A percentile compares a stretch with the other conserved stretches of the same genome.
phyloP scores from a whole-genome alignment of 2,888 invertebrate genomes.

The Platycnemis pennipes region DNA sequence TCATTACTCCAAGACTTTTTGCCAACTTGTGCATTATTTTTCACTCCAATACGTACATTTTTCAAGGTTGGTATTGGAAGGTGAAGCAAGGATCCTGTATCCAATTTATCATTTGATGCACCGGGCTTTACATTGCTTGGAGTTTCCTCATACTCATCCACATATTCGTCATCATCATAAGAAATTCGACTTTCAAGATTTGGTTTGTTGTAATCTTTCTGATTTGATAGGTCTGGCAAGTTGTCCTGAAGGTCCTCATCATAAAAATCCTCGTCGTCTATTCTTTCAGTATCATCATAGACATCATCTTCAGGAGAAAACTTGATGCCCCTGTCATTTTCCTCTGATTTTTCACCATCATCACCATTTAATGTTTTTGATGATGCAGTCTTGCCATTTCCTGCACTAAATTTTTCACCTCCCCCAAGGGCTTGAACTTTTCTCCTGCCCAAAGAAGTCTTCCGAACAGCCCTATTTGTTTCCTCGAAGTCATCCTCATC shows the following conservation, averaged over 20 bases:
- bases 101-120: not conserved
- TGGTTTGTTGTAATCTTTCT: conserved; percentile 10
- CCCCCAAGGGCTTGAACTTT: not conserved
- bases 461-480: conserved; percentile 53
- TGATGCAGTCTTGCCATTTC: not conserved
- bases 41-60: not conserved
- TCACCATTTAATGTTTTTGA: not conserved
- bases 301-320: conserved; percentile 5
- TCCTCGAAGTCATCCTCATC: conserved; percentile 62
- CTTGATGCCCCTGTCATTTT: not conserved
- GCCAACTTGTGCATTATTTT: not conserved
- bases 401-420: not conserved
- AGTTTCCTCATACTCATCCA: conserved; percentile 40
- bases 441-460: conserved; percentile 50
- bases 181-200: not conserved
- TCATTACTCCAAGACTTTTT: conserved; percentile 10
- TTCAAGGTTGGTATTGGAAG: conserved; percentile 20
- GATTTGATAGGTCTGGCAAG: not conserved
- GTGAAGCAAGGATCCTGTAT: conserved; percentile 29
- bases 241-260: not conserved
- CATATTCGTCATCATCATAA: conserved; percentile 53
- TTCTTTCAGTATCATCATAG: conserved; percentile 9
- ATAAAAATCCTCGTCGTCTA: conserved; percentile 28
- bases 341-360: not conserved
- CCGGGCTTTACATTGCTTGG: not conserved